Evolutionary conservation across 2,888 invertebrate genomes (phyloP), one percentile per base, ranked within the genome.

Genomic region (Phrixothrix hirtus): DNA sequence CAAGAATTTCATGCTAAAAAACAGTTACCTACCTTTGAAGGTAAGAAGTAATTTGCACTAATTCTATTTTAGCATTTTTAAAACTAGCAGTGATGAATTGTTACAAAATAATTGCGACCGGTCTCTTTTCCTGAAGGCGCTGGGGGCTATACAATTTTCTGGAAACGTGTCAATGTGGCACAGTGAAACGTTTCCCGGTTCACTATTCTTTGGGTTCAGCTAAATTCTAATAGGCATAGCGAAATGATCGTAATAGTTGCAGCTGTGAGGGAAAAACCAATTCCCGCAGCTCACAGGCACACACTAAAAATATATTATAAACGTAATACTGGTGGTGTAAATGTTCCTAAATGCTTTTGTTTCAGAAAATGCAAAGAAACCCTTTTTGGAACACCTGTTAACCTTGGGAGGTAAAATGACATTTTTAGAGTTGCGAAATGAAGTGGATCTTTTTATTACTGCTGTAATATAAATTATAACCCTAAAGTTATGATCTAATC

Each of bases 391-490:
- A 52, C 66, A 81, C 3, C 64, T 83, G 9, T 78, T 84, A 55
- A 71, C 76, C 10, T 63, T 79, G 4, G 79, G 79, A 4, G 75
- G 69, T 1, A 79, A 79, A 9, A 80, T 81, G 29, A 79, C 77
- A 0, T 75, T 82, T 57, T 60, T 74, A 25, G 82, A 84, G 57
- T 59, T 84, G 1, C 70, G 80, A 46, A 82, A 84, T 59, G 83
- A 84, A 70, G 76, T 83, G 0, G 70, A 82, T 41, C 82, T 82
- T 0, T 73, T 84, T 48, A 77, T 79, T 43, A 67, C 82, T 9
- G 83, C 83, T 12, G 83, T 82, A 30, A 30, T 37, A 25, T 17
- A 13, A 6, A 15, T 11, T 25, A 17, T 15, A 1, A 31, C 21
- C 11, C 1, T 31, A 30, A 7, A 29, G 25, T 11, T 17, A 12